Conservation (phyloP, 1,140 invertebrate species). For the Brachionus angularis region DNA sequence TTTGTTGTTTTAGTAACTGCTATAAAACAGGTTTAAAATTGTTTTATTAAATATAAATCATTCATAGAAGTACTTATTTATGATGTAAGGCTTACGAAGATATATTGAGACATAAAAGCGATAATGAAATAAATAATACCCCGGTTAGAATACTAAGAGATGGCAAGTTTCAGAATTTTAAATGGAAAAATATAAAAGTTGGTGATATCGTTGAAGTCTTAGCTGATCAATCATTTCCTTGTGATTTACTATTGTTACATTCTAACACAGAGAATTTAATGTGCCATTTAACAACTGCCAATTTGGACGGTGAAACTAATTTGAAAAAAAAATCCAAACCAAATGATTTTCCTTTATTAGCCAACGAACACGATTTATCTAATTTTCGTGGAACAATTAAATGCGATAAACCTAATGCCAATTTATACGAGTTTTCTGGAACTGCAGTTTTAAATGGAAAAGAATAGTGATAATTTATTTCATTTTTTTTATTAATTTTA, state of each 20-base stretch:
- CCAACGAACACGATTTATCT: background rate
- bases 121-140: conserved; percentile 67
- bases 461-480: no score
- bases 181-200: conserved; percentile 39
- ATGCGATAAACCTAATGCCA: conserved; percentile 89
- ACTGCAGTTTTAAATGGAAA: conserved; percentile 61
- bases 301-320: conserved; percentile 98
- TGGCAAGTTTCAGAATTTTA: conserved; percentile 11
- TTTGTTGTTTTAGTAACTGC: conserved; percentile 76
- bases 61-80: no score
- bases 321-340: conserved; percentile 72
- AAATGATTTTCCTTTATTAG: background rate
- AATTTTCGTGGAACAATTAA: conserved; percentile 70
- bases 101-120: conserved; percentile 66
- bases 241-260: conserved; percentile 34
- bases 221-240: conserved; percentile 30
- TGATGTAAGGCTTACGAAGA: conserved; percentile 78
- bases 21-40: conserved; percentile 52
- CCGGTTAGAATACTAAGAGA: conserved; percentile 22
- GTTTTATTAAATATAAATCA: background rate
- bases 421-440: conserved; percentile 94
- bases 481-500: no score
- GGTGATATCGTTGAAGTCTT: conserved; percentile 40
- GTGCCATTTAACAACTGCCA: conserved; percentile 97
- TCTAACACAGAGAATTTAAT: conserved; percentile 10